Conservation (phyloP, 1,140 invertebrate genomes). For the Ectropis grisescens region DNA sequence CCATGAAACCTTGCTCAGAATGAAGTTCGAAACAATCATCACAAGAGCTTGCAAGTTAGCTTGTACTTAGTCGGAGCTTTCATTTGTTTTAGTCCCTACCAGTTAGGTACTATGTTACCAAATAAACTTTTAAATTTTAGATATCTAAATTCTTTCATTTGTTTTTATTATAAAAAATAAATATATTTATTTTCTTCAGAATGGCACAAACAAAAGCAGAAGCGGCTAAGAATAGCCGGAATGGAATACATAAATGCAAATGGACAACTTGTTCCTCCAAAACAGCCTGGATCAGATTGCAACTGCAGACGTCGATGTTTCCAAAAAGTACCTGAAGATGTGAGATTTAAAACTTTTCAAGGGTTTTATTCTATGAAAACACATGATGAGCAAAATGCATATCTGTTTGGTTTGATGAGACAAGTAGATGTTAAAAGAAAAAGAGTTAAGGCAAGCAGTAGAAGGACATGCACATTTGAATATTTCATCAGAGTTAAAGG, state of each 20-base stretch:
- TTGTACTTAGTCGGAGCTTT: no score
- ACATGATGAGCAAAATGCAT: slow-evolving; percentile 73
- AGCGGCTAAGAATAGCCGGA: slow-evolving; percentile 69
- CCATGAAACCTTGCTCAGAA: no score
- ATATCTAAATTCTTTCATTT: no score
- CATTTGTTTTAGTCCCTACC: no score
- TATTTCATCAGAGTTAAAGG: slow-evolving; percentile 71
- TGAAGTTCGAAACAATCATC: no score
- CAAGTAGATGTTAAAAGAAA: slow-evolving; percentile 71
- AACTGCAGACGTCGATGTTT: slow-evolving; percentile 70
- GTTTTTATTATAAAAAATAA: no score
- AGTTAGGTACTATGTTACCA: no score
- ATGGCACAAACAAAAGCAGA: slow-evolving; percentile 73
- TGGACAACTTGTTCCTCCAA: slow-evolving; percentile 67
- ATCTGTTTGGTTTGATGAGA: slow-evolving; percentile 72
- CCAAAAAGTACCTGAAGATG: slow-evolving; percentile 64
- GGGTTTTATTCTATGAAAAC: slow-evolving; percentile 72
- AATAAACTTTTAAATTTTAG: no score
- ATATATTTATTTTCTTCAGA: slow-evolving; percentile 50
- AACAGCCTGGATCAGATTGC: slow-evolving; percentile 68
- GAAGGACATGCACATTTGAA: slow-evolving; percentile 71
- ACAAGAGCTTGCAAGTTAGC: no score
- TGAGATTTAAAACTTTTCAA: slow-evolving; percentile 68
- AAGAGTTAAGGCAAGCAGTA: slow-evolving; percentile 65
- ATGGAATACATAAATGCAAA: slow-evolving; percentile 71